Base-by-base conservation (phyloP, 2,113 vertebrate species). In the Austrofundulus limnaeus region DNA sequence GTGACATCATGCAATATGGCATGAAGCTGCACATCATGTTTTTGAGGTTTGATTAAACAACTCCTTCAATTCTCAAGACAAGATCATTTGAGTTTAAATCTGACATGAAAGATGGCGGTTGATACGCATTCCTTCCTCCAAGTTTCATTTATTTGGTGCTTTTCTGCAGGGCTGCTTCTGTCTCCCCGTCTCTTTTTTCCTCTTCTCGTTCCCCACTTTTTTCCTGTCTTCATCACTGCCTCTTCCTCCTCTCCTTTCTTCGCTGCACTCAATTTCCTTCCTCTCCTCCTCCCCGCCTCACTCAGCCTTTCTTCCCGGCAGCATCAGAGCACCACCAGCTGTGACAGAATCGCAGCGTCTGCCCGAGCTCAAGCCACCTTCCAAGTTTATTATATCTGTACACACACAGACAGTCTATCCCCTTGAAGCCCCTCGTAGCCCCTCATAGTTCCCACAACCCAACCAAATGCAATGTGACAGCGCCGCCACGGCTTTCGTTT, bases 381-480 rank as follows among this genome's bases (percentile, higher is more conserved):
- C 73, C 71, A 61, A 77, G 72, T 86, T 86, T 75, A 87, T 86
- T 83, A 82, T 81, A 75, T 85, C 67, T 54, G 73, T 67, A 73
- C 78, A 82, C 77, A 51, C 73, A 73, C 75, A 81, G 73, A 61
- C 77, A 65, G 66, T 71, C 68, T 67, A 39, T 77, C 77, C 66
- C n/a, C n/a, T n/a, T n/a, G n/a, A n/a, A n/a, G n/a, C n/a, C n/a
- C n/a, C 69, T 65, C 61, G 45, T 15, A 25, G 52, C 42, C 70
- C 57, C 70, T 67, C 53, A 19, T 37, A 20, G 63, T 66, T 63
- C 82, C 67, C 8, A 43, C 38, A 73, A 82, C 68, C 77, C 70
- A 42, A 75, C 81, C 85, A 88, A 88, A 89, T 79, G 12, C 82
- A 63, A 83, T 85, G 84, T 85, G 87, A 90, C 85, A 86, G 84